Base-by-base conservation (phyloP, 2,797 vertebrate species). In the Lateolabrax maculatus region DNA sequence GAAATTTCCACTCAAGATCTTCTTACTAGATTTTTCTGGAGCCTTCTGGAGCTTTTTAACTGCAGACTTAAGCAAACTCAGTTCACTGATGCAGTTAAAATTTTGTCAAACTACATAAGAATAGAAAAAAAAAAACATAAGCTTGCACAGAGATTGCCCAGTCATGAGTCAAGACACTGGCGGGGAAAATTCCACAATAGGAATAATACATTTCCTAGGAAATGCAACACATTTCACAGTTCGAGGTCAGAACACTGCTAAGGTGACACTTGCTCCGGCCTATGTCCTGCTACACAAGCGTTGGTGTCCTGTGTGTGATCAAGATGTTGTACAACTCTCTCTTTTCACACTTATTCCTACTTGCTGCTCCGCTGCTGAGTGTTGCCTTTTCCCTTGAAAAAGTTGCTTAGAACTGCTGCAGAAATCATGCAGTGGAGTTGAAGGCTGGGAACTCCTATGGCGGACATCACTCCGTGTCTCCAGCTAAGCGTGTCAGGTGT, bases 331-430 rank as follows among this genome's bases (percentile, higher is more conserved):
- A 60, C 51, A 79, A 18, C 41, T 76, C 41, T 74, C 77, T 41
- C 48, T 23, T 69, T 25, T 61, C 63, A 56, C 48, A 72, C 70
- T 53, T 75, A 21, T 68, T 76, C 23, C 67, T 63, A 36, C 41
- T 39, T 46, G 70, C 80, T 76, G 75, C 71, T 39, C 69, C 68
- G 75, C 79, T 66, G 29, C 78, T 27, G 65, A 75, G 75, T 79
- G 69, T 77, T 58, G 25, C 63, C 43, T 41, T 48, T 1, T 29
- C 23, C 36, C 56, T 52, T 21, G 41, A 15, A 23, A 67, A 71
- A 19, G n/a, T 15, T 0, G 53, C 56, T 79, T 16, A n/a, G 55
- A 77, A 46, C 23, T 18, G 55, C 73, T 71, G 56, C 70, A 56
- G 48, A 65, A 21, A 16, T 27, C 4, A 3, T 2, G 53, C 74